Base-by-base conservation (phyloP, 2,113 vertebrate genomes). In the Pelecanus crispus region DNA sequence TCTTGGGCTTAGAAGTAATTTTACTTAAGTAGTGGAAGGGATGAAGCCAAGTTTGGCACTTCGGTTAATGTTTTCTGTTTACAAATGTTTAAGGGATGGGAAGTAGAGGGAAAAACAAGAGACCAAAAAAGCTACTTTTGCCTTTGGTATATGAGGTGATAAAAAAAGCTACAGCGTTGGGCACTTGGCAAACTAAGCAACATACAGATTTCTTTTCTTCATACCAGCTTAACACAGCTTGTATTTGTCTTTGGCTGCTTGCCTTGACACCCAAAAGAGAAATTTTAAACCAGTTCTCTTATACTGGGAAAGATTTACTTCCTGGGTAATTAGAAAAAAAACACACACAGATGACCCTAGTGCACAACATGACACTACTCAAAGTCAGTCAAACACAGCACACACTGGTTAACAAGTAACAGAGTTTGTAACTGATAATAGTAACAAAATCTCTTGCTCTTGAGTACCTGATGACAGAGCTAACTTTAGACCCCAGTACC, bases 401-500 rank as follows among this genome's bases (percentile, higher is more conserved):
- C 0, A 0, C 11, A 10, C 9, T 59, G 26, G 90, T 94, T 90
- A 96, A 95, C 67, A 53, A 95, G 77, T 95, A 95, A 92, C 83
- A 78, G 83, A 84, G 21, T 45, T 71, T 86, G 58, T 59, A 94
- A 77, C 49, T 62, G 92, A 62, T 38, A 95, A 80, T 49, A 87
- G 70, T n/a, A 96, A 92, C 70, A 90, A 75, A 95, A 70, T 22
- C 21, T 3, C 55, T 38, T 6, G 7, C 34, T 90, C 45, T 31
- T 7, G 13, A 88, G 56, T 3, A 58, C 16, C 1, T 0, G 0
- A 8, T 16, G 25, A 42, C 56, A n/a, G 11, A 38, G 24, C 32
- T 78, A 71, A 88, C 59, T 67, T 88, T 8, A 90, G 63, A 70
- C 3, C 4, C 4, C 31, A 31, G 18, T 2, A 34, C 7, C 38